Base-by-base conservation (phyloP, 2,888 invertebrate genomes). In the Platerodrilus igneus region DNA sequence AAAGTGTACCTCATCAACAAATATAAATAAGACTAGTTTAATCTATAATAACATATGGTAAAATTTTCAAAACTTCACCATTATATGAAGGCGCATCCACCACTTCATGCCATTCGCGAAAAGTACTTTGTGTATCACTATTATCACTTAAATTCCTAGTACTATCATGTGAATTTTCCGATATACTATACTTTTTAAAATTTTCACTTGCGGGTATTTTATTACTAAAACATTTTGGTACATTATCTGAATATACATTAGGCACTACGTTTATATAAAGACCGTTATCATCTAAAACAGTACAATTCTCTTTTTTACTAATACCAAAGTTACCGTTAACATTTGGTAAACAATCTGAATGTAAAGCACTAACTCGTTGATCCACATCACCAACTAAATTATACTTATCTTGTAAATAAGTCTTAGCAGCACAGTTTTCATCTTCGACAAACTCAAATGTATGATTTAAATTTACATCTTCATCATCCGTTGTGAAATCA, bases 41-140 rank as follows among this genome's bases (percentile, higher is more conserved):
- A 82, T 94, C 93, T 73, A 93, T 86, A 70, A 93, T 86, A 73
- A 93, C 92, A 75, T 96, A 96, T 73, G 95, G 95, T 80, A 95
- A 79, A 76, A 95, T 89, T 70, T 88, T 79, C 66, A 95, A 79
- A 63, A 78, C 74, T 66, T 87, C 84, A 62, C 83, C 86, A 62
- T 86, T 79, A 59, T 78, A 79, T 46, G 87, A 81, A 61, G 77
- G 74, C 60, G 78, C 73, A 55, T 83, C 80, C 51, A 85, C 78
- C 64, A 88, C 83, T 73, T 93, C 84, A 69, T 92, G 87, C 92
- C 94, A 96, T 73, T 92, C 88, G 53, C 84, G 78, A 76, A 94
- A 96, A 61, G 75, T 74, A 9, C 62, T 35, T 19, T 32, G 36
- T 36, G 22, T 40, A 36, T 39, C 28, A 35, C 38, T 29, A 25